These are phyloP conservation scores for Plectrocnemia conspersa DNA, from an alignment of 1,140 invertebrate species.

Conservation along the genomic window DNA sequence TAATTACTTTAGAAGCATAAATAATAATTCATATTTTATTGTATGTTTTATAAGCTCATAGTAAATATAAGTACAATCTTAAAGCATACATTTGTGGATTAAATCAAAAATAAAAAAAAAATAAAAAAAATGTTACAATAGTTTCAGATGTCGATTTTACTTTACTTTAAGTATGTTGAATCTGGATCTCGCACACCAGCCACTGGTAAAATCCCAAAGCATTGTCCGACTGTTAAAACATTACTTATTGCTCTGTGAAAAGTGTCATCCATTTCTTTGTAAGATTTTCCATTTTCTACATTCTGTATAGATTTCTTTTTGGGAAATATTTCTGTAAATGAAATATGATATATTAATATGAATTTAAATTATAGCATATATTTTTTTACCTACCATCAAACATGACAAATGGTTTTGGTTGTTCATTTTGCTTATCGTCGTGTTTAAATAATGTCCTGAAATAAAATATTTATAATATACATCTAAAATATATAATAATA, in stretches of 20 bases:
- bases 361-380: background rate
- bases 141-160: background rate
- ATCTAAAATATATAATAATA: no score
- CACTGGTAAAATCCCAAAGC: slow-evolving; percentile 28
- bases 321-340: slow-evolving; percentile 20
- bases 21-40: background rate
- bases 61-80: background rate
- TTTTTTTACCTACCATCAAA: no score
- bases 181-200: slow-evolving; percentile 19
- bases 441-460: no score
- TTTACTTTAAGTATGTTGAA: slow-evolving; percentile 23
- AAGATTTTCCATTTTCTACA: background rate
- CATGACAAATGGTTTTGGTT: no score
- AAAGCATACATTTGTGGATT: background rate
- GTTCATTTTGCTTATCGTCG: no score
- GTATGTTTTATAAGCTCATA: background rate
- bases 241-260: slow-evolving; percentile 28
- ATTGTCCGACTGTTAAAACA: slow-evolving; percentile 26
- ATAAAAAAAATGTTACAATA: background rate
- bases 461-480: no score
- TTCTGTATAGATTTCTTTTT: slow-evolving; percentile 5
- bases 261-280: slow-evolving; percentile 15
- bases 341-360: background rate
- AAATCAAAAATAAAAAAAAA: background rate
- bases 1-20: background rate